These are phyloP conservation scores for Piprites chloris DNA, from an alignment of 2,113 vertebrate genomes.

Conservation along the genomic window DNA sequence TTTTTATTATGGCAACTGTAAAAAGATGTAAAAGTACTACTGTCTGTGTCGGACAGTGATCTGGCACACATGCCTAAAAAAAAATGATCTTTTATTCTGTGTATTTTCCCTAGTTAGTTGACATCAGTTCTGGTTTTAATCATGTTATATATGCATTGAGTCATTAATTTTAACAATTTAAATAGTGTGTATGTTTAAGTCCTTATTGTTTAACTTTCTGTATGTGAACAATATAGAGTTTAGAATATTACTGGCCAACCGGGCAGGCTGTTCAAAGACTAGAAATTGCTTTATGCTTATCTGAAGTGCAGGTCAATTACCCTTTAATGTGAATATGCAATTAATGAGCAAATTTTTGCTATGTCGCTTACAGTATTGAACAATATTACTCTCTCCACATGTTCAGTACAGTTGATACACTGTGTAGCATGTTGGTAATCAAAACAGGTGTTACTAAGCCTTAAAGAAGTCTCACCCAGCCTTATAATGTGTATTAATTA, in stretches of 20 bases:
- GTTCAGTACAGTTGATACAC: not conserved
- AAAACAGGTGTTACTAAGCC: constrained; percentile 14
- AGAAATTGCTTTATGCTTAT: not conserved
- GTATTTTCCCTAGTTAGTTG: not conserved
- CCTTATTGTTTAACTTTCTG: not conserved
- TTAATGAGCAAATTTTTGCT: not conserved
- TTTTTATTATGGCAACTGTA: not conserved
- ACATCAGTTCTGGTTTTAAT: not conserved
- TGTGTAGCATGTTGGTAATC: not conserved
- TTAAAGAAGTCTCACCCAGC: constrained; percentile 32
- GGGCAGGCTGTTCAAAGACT: not conserved
- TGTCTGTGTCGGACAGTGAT: not conserved
- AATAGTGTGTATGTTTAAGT: not conserved
- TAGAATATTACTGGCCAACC: not conserved
- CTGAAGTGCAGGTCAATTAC: not conserved
- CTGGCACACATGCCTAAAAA: not conserved
- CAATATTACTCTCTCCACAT: not conserved
- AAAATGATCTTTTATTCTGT: not conserved
- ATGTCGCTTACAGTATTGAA: not conserved
- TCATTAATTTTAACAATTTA: not conserved
- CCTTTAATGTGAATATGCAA: not conserved
- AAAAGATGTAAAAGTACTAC: not conserved
- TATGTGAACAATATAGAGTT: not conserved
- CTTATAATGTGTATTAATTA: constrained; percentile 42
- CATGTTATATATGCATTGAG: not conserved